Base-by-base conservation (phyloP, 2,113 vertebrate genomes). In the Phyllostomus hastatus region DNA sequence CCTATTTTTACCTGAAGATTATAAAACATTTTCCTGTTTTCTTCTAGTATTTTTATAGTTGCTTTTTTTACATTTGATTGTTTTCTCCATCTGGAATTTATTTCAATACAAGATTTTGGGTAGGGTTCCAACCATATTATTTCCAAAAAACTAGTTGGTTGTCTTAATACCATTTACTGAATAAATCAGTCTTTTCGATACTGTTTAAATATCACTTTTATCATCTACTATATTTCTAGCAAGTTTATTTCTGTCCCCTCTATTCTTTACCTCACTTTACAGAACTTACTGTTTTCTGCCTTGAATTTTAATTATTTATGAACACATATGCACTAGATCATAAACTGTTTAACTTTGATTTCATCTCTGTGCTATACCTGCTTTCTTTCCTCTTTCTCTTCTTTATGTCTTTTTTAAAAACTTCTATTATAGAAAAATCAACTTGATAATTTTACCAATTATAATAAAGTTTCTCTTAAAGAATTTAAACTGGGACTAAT, bases 401-500 rank as follows among this genome's bases (percentile, higher is more conserved):
- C 7, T 41, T 69, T 48, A 79, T 96, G 52, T 91, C 33, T 85
- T 94, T 95, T 66, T 88, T 38, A 14, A 38, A 35, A 86, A 80
- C 46, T 85, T 84, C 61, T 83, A n/a, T 75, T 70, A 15, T 76
- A 81, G 75, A 76, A 76, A 82, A 59, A 3, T 54, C 52, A 54
- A 54, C 52, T 54, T 54, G 52, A 20, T 54, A 54, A 20, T 54
- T 54, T 54, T 54, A 84, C 22, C 50, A 81, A 43, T 8, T 33
- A 64, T 66, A 87, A 59, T 75, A 81, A 75, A 69, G 31, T 26
- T 95, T 73, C 76, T 41, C 26, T 81, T 88, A 85, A 87, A 72
- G 20, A 78, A 94, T 82, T 95, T 91, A 92, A 94, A 83, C 31
- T 93, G 41, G 54, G 43, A 73, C 50, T 90, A 61, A 52, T 84